These are phyloP conservation scores for Bimastos eiseni DNA, from an alignment of 2,888 invertebrate species.

Conservation along the genomic window DNA sequence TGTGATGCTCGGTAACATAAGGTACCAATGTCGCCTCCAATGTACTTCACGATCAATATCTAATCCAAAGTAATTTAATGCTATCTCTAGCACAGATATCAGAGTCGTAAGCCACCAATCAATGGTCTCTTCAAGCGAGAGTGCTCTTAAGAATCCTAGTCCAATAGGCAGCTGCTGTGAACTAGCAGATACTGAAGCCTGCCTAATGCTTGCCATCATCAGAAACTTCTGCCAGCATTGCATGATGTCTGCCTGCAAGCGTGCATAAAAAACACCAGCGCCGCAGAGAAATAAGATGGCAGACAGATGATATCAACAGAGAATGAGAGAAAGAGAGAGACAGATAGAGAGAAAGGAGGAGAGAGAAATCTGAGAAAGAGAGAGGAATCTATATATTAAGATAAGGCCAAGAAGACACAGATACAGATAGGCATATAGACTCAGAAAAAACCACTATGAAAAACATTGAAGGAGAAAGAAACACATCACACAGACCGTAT, in stretches of 20 bases:
- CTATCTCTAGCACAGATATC: neutral
- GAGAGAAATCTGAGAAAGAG: too few relatives aligned
- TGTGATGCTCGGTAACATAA: too few relatives aligned
- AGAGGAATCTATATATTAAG: too few relatives aligned
- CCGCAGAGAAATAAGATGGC: neutral
- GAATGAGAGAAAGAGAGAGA: too few relatives aligned
- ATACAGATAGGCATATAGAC: too few relatives aligned
- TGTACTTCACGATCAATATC: neutral
- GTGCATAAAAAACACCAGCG: neutral
- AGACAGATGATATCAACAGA: neutral
- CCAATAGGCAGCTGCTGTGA: neutral
- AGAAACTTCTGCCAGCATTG: neutral
- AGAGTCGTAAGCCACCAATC: too few relatives aligned
- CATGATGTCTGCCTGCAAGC: neutral
- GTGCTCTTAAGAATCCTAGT: neutral
- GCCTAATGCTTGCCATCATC: neutral
- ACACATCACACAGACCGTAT: too few relatives aligned
- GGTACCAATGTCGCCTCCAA: too few relatives aligned
- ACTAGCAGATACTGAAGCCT: neutral
- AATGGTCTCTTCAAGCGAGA: neutral
- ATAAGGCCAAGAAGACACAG: too few relatives aligned
- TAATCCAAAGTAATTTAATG: neutral
- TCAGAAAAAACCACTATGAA: too few relatives aligned
- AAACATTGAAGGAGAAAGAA: too few relatives aligned
- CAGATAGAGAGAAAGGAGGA: too few relatives aligned